phyloP scores from a whole-genome alignment of 2,888 invertebrate species.

The Drosophila mulleri region DNA sequence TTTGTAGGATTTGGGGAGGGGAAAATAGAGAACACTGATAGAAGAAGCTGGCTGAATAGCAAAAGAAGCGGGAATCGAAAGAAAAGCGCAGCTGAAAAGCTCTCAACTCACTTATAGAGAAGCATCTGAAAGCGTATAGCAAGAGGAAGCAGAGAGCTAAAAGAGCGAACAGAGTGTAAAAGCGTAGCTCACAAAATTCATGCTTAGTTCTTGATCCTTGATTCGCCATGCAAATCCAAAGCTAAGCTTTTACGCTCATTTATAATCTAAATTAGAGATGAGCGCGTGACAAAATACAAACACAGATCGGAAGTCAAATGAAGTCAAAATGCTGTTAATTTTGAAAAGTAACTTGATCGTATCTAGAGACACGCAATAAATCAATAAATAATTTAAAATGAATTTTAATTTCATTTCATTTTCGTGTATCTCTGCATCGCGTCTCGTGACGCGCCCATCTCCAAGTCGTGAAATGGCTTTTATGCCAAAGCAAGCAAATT shows the following conservation, averaged over 20 bases:
- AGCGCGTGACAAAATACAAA: slow-evolving; percentile 8
- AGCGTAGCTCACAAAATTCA: slow-evolving; percentile 16
- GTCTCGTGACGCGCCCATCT: slow-evolving; percentile 13
- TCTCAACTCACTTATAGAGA: slow-evolving; percentile 36
- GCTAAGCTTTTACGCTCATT: slow-evolving; percentile 17
- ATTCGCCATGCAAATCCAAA: not conserved
- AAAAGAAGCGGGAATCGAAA: slow-evolving; percentile 38
- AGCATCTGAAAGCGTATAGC: slow-evolving; percentile 43
- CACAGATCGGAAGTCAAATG: not conserved
- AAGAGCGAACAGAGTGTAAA: not conserved
- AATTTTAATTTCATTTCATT: no score
- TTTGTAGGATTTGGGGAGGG: slow-evolving; percentile 3
- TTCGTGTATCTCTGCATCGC: not conserved
- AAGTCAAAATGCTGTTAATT: not conserved
- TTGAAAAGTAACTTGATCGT: no score
- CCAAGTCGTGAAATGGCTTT: not conserved
- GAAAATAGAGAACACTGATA: slow-evolving; percentile 24
- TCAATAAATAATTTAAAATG: no score
- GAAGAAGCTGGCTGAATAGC: slow-evolving; percentile 59
- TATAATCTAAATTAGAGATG: slow-evolving; percentile 3
- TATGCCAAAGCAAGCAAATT: slow-evolving; percentile 76
- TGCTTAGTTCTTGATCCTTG: slow-evolving; percentile 10
- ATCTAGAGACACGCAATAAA: no score
- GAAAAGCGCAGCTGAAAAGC: slow-evolving; percentile 51
- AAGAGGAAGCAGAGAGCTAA: slow-evolving; percentile 23